phyloP scores from a whole-genome alignment of 2,888 invertebrate species.

The Xylota segnis region DNA sequence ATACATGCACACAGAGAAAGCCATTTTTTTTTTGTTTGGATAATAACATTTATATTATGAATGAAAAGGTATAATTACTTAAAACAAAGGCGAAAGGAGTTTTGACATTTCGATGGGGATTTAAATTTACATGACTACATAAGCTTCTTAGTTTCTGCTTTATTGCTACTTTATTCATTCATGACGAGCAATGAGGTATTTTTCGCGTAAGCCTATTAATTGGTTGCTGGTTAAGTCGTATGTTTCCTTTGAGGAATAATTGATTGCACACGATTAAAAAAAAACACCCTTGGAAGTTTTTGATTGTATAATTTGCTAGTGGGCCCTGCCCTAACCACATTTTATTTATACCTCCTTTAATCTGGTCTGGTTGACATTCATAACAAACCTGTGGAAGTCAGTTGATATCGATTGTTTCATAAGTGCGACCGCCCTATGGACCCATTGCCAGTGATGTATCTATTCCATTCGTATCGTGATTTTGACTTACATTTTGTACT shows the following conservation, averaged over 20 bases:
- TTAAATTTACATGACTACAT: constrained; percentile 17
- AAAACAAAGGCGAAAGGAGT: constrained; percentile 5
- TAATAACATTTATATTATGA: constrained; percentile 22
- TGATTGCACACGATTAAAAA: background rate
- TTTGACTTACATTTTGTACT: too few species aligned
- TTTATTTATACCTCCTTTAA: too few species aligned
- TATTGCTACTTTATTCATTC: constrained; percentile 11
- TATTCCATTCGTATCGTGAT: too few species aligned
- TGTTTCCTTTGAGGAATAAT: constrained; percentile 1
- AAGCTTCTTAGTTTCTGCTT: constrained; percentile 13
- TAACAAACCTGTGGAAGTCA: too few species aligned
- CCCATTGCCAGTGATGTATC: too few species aligned
- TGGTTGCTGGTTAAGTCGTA: background rate
- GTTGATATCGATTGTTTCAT: too few species aligned
- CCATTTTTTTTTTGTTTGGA: background rate
- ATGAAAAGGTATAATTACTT: constrained; percentile 22
- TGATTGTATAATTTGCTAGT: too few species aligned
- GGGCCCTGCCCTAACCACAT: too few species aligned
- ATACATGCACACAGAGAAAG: background rate
- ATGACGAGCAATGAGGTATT: background rate
- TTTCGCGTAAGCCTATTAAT: background rate
- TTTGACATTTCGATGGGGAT: constrained; percentile 4
- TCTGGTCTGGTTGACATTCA: too few species aligned
- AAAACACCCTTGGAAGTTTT: too few species aligned
- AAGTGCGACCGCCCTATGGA: too few species aligned